Conservation (phyloP, 2,797 vertebrate species). For the Siniperca obscura region DNA sequence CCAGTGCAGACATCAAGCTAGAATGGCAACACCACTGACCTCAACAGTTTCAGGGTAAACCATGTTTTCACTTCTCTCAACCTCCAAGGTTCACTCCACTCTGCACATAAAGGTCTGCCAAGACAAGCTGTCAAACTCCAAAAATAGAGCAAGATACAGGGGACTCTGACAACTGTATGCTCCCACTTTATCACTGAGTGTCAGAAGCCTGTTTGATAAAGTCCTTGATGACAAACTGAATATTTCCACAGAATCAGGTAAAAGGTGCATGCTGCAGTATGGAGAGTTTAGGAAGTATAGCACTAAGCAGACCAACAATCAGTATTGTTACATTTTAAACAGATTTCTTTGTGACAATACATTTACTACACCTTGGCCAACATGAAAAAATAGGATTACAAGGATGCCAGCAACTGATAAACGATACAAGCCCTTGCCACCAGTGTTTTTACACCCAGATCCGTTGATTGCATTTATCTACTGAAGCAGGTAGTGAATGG, state of each 20-base stretch:
- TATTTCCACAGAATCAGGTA: constrained; percentile 52
- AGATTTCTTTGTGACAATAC: background rate
- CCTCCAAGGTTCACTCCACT: constrained; percentile 71
- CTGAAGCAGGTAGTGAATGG: constrained; percentile 25
- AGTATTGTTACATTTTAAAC: background rate
- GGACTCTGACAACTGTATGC: constrained; percentile 61
- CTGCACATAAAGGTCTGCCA: constrained; percentile 56
- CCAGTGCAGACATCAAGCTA: constrained; percentile 25
- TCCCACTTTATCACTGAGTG: constrained; percentile 54
- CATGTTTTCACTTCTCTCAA: constrained; percentile 50
- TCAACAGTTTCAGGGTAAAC: constrained; percentile 49
- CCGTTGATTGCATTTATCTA: constrained; percentile 12
- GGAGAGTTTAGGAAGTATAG: background rate
- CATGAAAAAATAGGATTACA: background rate
- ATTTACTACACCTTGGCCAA: background rate
- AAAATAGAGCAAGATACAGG: constrained; percentile 75
- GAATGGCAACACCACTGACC: constrained; percentile 45
- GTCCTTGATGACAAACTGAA: constrained; percentile 42
- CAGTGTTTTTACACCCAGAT: background rate
- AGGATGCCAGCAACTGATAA: background rate
- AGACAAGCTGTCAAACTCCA: constrained; percentile 67
- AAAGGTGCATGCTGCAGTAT: constrained; percentile 29
- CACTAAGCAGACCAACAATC: background rate
- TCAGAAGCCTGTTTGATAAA: constrained; percentile 54
- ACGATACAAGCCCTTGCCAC: constrained; percentile 5